phyloP scores from a whole-genome alignment of 2,797 vertebrate species.

The Denticeps clupeoides region DNA sequence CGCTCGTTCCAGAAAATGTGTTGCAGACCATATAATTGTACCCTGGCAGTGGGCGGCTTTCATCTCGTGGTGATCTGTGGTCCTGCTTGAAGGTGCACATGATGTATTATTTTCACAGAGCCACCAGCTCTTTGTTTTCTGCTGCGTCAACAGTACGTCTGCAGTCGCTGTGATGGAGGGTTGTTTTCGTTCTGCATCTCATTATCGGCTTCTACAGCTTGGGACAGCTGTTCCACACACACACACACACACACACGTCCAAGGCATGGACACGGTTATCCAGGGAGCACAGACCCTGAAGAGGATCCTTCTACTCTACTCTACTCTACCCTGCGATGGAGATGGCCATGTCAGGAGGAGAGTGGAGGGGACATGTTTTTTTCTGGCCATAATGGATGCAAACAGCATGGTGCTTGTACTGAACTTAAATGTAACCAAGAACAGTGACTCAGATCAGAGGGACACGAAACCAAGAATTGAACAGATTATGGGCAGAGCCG shows the following conservation, averaged over 20 bases:
- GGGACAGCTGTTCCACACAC: background rate
- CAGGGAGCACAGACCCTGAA: too few species aligned
- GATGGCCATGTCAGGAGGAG: too few species aligned
- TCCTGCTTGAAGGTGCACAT: conserved; percentile 29
- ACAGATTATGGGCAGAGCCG: too few species aligned
- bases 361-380: too few species aligned
- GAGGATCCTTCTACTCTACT: too few species aligned
- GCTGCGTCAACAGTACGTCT: conserved; percentile 14
- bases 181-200: conserved; percentile 29
- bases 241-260: background rate
- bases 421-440: too few species aligned
- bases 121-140: conserved; percentile 10
- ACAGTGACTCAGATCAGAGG: too few species aligned
- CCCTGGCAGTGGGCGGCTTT: conserved; percentile 30
- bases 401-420: too few species aligned
- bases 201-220: conserved; percentile 9
- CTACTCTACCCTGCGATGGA: too few species aligned
- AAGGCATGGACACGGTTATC: too few species aligned
- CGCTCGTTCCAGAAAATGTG: conserved; percentile 32
- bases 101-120: conserved; percentile 22
- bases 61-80: conserved; percentile 15
- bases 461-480: too few species aligned
- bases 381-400: too few species aligned
- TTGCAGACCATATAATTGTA: conserved; percentile 33
- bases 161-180: conserved; percentile 31